Percentiles rank a stretch among this genome's conserved stretches.
These are phyloP conservation scores for Thalassophryne amazonica DNA, from an alignment of 2,797 vertebrate genomes.

Conservation along the genomic window DNA sequence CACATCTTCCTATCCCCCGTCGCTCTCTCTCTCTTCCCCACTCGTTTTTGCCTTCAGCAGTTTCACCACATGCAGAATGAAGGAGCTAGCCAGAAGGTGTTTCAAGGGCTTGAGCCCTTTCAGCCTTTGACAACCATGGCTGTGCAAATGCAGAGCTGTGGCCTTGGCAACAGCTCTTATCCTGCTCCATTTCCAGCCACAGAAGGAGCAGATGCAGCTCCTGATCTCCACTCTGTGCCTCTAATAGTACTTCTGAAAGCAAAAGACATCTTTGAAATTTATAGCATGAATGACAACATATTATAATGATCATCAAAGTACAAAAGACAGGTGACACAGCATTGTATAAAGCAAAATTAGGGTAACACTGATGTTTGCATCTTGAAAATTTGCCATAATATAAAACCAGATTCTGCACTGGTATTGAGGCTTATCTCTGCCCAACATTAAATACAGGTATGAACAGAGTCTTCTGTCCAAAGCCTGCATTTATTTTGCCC, in stretches of 20 bases:
- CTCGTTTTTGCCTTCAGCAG: slow-evolving; percentile 53
- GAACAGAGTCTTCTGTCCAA: no score
- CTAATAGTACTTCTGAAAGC: slow-evolving; percentile 25
- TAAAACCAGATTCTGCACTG: no score
- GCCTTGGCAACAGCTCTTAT: slow-evolving; percentile 64
- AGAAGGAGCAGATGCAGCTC: slow-evolving; percentile 38
- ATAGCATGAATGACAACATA: slow-evolving; percentile 36
- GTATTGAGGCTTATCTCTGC: no score
- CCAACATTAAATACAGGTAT: no score
- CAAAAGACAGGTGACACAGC: no score
- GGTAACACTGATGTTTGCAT: no score
- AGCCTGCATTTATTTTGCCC: no score
- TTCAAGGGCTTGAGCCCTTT: slow-evolving; percentile 70
- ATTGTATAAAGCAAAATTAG: no score
- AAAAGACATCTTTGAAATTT: slow-evolving; percentile 11
- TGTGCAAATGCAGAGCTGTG: slow-evolving; percentile 67
- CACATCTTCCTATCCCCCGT: slow-evolving; percentile 27
- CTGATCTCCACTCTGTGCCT: slow-evolving; percentile 1
- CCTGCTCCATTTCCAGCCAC: slow-evolving; percentile 50
- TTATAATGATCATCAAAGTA: no score
- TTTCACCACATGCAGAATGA: slow-evolving; percentile 64
- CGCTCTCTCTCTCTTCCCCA: slow-evolving; percentile 5
- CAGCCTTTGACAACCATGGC: slow-evolving; percentile 73
- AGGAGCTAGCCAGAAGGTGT: slow-evolving; percentile 69
- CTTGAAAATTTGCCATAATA: no score